These are phyloP conservation scores for Podabrus alpinus DNA, from an alignment of 2,888 invertebrate genomes.

Conservation along the genomic window DNA sequence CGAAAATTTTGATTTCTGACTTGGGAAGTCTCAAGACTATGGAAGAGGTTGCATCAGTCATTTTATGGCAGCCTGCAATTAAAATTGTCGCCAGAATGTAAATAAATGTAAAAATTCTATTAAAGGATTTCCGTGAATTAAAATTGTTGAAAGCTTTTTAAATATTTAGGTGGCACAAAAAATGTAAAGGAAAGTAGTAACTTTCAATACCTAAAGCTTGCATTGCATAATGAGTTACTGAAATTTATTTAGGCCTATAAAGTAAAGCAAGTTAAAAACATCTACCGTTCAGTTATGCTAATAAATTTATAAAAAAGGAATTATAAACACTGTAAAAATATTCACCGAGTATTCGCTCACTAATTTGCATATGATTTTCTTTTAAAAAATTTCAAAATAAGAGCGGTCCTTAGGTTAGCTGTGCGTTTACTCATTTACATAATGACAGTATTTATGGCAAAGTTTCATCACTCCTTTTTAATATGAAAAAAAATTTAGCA, in stretches of 20 bases:
- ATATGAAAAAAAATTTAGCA: conserved; percentile 17
- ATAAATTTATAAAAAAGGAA: conserved; percentile 54
- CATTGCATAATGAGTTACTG: conserved; percentile 29
- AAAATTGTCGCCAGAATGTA: neutral
- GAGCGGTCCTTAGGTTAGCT: conserved; percentile 50
- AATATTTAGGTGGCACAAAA: neutral
- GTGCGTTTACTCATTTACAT: conserved; percentile 51
- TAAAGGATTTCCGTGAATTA: neutral
- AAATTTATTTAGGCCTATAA: conserved; percentile 28
- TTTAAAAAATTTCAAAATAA: conserved; percentile 47
- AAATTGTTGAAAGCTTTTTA: neutral
- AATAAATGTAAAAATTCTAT: neutral
- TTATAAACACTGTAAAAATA: conserved; percentile 58
- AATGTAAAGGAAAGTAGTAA: conserved; percentile 15
- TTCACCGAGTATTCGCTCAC: conserved; percentile 53
- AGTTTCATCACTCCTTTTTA: conserved; percentile 32
- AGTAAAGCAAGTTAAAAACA: conserved; percentile 35
- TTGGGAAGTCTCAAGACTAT: too few species aligned
- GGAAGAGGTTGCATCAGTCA: neutral
- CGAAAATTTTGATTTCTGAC: too few species aligned
- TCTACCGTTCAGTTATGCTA: conserved; percentile 53
- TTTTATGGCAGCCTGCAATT: neutral
- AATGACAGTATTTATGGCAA: conserved; percentile 49
- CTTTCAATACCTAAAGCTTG: conserved; percentile 27
- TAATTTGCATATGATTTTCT: conserved; percentile 56